These are phyloP conservation scores for Emydoidea blandingii DNA, from an alignment of 2,797 vertebrate species.

Conservation along the genomic window DNA sequence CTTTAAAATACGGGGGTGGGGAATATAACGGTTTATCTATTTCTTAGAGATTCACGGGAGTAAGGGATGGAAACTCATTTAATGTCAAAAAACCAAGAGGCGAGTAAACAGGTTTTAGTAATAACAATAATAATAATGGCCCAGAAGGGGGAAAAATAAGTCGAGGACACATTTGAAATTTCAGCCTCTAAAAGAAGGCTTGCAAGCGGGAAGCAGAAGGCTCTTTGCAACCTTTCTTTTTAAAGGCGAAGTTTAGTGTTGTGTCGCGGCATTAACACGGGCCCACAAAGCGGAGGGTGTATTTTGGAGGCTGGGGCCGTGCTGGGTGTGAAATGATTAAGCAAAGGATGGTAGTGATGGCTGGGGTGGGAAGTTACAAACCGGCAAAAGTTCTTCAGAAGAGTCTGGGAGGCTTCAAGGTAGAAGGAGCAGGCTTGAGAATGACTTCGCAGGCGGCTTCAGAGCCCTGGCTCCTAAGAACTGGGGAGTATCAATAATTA, in stretches of 20 bases:
- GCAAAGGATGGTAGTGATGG: constrained; percentile 31
- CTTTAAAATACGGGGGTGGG: constrained; percentile 85
- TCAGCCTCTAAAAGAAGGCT: constrained; percentile 29
- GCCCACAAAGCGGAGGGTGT: constrained; percentile 33
- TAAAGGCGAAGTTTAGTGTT: constrained; percentile 50
- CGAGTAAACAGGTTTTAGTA: constrained; percentile 79
- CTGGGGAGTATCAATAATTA: constrained; percentile 46
- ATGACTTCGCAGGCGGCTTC: constrained; percentile 33
- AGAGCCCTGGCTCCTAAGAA: constrained; percentile 23
- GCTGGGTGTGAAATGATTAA: constrained; percentile 52
- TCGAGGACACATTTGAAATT: constrained; percentile 62
- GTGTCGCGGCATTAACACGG: constrained; percentile 12
- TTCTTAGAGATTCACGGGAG: constrained; percentile 77
- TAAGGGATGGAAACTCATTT: constrained; percentile 79
- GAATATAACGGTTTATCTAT: constrained; percentile 81
- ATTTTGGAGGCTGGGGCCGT: not conserved
- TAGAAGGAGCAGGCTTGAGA: constrained; percentile 51
- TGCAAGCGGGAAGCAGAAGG: constrained; percentile 35
- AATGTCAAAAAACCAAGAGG: constrained; percentile 73
- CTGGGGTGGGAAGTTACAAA: constrained; percentile 32
- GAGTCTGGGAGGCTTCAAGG: constrained; percentile 53
- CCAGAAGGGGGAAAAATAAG: not conserved
- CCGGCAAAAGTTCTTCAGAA: constrained; percentile 62
- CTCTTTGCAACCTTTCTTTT: not conserved
- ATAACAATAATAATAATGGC: constrained; percentile 74